These are phyloP conservation scores for Ammospiza nelsoni DNA, from an alignment of 2,113 vertebrate species.

Conservation along the genomic window DNA sequence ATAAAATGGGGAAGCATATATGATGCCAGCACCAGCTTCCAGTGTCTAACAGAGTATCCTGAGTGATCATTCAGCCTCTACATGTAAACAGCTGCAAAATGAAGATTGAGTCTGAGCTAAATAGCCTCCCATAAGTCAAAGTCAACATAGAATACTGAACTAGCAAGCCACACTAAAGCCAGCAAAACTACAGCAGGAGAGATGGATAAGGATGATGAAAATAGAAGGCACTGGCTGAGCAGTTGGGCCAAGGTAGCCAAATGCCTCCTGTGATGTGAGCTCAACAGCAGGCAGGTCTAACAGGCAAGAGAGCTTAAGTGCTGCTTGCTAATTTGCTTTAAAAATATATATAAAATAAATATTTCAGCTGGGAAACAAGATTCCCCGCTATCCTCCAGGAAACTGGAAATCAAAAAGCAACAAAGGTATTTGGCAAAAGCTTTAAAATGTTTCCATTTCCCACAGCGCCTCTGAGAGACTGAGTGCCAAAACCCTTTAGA, in stretches of 20 bases:
- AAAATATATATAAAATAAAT: not conserved
- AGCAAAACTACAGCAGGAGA: not conserved
- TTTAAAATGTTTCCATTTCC: not conserved
- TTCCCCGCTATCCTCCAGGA: not conserved
- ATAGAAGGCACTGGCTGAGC: not conserved
- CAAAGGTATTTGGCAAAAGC: not conserved
- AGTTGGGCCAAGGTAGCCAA: not conserved
- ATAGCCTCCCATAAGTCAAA: not conserved
- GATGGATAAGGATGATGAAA: not conserved
- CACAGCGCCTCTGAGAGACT: not conserved
- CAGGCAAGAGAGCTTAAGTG: accelerated
- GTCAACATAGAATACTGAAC: not conserved
- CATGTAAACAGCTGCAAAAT: not conserved
- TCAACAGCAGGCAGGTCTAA: not conserved
- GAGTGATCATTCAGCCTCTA: not conserved
- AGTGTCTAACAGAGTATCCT: not conserved
- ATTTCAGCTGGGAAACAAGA: not conserved
- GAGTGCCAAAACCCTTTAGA: not conserved
- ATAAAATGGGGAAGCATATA: not conserved
- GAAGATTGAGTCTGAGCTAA: not conserved
- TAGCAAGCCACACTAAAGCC: not conserved
- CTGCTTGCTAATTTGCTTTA: not conserved
- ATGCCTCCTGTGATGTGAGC: accelerated
- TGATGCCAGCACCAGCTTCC: not conserved
- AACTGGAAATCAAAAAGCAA: not conserved